These are phyloP conservation scores for Hydroisotoma schaefferi DNA, from an alignment of 2,888 invertebrate species.

Conservation along the genomic window DNA sequence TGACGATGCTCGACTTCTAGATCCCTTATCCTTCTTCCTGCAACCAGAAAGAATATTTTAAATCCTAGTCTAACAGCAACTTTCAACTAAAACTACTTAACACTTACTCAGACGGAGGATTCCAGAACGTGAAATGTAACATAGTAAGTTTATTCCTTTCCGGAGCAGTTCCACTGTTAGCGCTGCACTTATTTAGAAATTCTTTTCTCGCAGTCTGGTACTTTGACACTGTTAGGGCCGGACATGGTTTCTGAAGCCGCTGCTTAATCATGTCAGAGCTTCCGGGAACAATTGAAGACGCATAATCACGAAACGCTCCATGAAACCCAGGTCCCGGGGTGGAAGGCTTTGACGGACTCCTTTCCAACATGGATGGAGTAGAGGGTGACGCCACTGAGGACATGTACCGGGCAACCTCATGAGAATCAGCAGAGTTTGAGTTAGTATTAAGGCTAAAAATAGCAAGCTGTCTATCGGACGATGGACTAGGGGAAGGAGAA, in stretches of 20 bases:
- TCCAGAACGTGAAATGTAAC: slow-evolving; percentile 52
- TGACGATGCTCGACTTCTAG: slow-evolving; percentile 27
- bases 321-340: background rate
- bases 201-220: slow-evolving; percentile 39
- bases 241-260: slow-evolving; percentile 25
- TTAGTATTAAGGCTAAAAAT: slow-evolving; percentile 18
- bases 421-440: slow-evolving; percentile 29
- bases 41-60: slow-evolving; percentile 3
- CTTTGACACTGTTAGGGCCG: slow-evolving; percentile 22
- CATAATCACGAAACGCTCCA: slow-evolving; percentile 2
- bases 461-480: slow-evolving; percentile 1
- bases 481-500: slow-evolving; percentile 27
- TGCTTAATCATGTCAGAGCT: slow-evolving; percentile 27
- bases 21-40: slow-evolving; percentile 14
- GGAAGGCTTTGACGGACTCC: slow-evolving; percentile 12
- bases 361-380: slow-evolving; percentile 5
- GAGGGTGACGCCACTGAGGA: too few species aligned
- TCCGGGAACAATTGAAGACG: background rate
- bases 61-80: background rate
- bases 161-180: slow-evolving; percentile 46
- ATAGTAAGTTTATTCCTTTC: slow-evolving; percentile 65
- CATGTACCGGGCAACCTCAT: slow-evolving; percentile 27
- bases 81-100: background rate
- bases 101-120: slow-evolving; percentile 42
- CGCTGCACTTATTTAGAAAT: slow-evolving; percentile 40